These are phyloP conservation scores for Dicycla oo DNA, from an alignment of 2,888 invertebrate species.

Conservation along the genomic window DNA sequence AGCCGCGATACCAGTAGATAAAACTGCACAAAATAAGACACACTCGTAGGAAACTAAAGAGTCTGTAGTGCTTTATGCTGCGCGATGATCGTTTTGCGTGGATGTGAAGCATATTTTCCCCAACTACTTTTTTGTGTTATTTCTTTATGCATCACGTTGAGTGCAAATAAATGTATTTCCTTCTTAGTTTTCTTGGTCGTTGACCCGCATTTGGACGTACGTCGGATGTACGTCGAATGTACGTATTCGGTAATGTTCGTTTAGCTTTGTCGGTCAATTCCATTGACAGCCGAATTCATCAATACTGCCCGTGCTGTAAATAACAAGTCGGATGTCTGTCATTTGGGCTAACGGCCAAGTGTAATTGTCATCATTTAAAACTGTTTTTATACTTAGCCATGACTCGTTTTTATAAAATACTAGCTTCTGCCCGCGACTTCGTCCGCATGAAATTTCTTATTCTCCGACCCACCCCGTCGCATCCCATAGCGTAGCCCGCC, in stretches of 20 bases:
- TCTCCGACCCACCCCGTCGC: too few relatives aligned
- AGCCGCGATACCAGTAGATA: slow-evolving; percentile 96
- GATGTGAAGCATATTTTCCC: not conserved
- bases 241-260: not conserved
- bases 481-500: too few relatives aligned
- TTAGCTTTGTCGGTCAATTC: too few relatives aligned
- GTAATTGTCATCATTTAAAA: not conserved
- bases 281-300: not conserved
- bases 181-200: not conserved
- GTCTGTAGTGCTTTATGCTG: not conserved
- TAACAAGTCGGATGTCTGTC: not conserved
- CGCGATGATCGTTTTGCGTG: not conserved
- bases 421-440: too few relatives aligned
- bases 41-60: not conserved
- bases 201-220: not conserved
- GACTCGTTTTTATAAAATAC: not conserved
- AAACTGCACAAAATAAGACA: slow-evolving; percentile 82
- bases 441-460: too few relatives aligned
- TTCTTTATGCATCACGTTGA: too few relatives aligned
- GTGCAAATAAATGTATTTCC: not conserved
- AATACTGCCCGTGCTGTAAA: not conserved
- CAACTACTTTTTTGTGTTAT: not conserved
- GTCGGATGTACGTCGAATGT: not conserved
- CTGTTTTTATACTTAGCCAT: not conserved
- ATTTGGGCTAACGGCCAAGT: not conserved